Base-by-base conservation (phyloP, 2,888 invertebrate genomes). In the Schrankia costaestrigalis region DNA sequence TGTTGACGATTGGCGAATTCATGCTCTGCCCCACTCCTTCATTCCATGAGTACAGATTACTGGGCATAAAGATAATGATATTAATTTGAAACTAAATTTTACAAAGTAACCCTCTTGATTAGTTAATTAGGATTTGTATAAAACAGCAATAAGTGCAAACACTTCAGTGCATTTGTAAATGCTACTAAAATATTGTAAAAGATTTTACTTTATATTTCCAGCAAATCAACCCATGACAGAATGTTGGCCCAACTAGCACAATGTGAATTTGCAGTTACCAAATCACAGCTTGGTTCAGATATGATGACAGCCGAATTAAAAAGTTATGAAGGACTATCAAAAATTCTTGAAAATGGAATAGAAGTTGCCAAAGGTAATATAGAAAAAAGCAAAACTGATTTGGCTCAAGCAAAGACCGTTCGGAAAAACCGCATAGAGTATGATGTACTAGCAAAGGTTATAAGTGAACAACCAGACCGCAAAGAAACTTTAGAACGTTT, bases 351-450 rank as follows among this genome's bases (percentile, higher is more conserved):
- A 72, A 81, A 90, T 1, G 93, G 93, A 47, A 97, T 97, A 56
- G 92, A 92, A 52, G 89, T 92, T 29, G 96, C 96, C 0, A 94
- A 95, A 68, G 85, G 89, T 8, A 93, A 95, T 49, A 97, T 98
- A 53, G 92, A 94, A 42, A 91, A 91, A 38, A 95, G 95, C 38
- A 97, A 97, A 80, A 81, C 89, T 4, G 95, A 95, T 56, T 78
- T 97, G 4, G 91, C 93, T 24, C 90, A 94, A 63, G 97, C 97
- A 0, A 96, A 96, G 71, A 92, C 94, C 51, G 93, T 97, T 13
- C 90, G 97, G 8, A 95, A 96, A 69, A 96, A 98, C 72, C 91
- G 95, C 61, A 93, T 95, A 84, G 97, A 97, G 72, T 98, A 98
- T 81, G 97, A 98, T 85, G 93, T 97, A 7, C 68, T 98, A 22